These are phyloP conservation scores for Lordiphosa stackelbergi DNA, from an alignment of 1,140 invertebrate genomes.

Conservation along the genomic window DNA sequence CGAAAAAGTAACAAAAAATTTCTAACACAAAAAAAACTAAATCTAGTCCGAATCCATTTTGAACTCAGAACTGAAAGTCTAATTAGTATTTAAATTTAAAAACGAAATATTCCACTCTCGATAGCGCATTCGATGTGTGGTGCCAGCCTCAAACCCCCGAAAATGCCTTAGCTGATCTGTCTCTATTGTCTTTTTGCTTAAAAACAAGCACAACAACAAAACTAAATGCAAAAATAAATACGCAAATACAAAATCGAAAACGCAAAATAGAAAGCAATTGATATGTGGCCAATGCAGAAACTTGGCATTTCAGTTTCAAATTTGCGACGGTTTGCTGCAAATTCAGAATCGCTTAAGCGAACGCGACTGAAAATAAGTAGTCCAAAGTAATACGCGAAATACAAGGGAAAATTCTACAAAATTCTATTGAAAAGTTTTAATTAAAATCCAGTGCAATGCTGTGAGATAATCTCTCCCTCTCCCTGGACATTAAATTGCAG, in stretches of 20 bases:
- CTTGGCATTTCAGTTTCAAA: conserved; percentile 69
- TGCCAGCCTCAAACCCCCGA: not conserved
- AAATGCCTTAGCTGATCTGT: not conserved
- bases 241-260: conserved; percentile 67
- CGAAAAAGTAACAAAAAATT: too few species aligned
- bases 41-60: too few species aligned
- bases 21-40: too few species aligned
- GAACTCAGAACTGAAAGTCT: too few species aligned
- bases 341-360: conserved; percentile 5
- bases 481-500: too few species aligned
- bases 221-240: conserved; percentile 61
- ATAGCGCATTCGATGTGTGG: conserved; percentile 13
- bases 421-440: not conserved
- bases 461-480: too few species aligned
- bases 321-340: conserved; percentile 60
- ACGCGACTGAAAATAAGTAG: conserved; percentile 6
- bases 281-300: conserved; percentile 52
- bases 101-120: not conserved
- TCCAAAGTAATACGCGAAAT: not conserved
- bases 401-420: conserved; percentile 1
- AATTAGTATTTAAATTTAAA: not conserved
- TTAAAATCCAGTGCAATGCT: too few species aligned
- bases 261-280: conserved; percentile 74
- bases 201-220: conserved; percentile 49
- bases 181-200: conserved; percentile 20